Evolutionary conservation across 1,140 invertebrate genomes (phyloP), one percentile per base, ranked within the genome.

Genomic region (Latrodectus geometricus): DNA sequence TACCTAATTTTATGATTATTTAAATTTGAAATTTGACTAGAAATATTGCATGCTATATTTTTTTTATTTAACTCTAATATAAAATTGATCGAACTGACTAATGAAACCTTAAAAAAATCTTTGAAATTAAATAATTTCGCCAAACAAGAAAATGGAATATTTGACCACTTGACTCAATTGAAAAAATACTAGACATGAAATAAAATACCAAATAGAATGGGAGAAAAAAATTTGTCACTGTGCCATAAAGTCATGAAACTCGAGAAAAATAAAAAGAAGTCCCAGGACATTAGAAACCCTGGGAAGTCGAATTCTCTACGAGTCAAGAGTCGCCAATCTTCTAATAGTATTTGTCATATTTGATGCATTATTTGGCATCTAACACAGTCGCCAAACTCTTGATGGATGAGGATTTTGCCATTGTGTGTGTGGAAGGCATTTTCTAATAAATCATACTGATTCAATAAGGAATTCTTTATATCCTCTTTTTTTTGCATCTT

Each of bases 311-410:
- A 61, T 61, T 61, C 17, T 61, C 11, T 11, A 11, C 0, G 54
- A 61, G 54, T 35, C 54, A 61, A 61, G 17, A 61, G 17, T 61
- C 54, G 17, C 54, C 11, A 61, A 61, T 61, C 54, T 17, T 14
- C 11, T 61, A 61, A 61, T 61, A 61, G 54, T 61, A 61, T 61
- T 61, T 61, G 54, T 61, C 54, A 61, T 11, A 61, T 11, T 61
- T 61, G 54, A 61, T 61, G 54, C 54, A 61, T 61, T 61, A 61
- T 61, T 61, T 61, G 54, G 54, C 54, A 61, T 61, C 54, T 61
- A 11, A 14, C 54, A 14, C 54, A 61, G 54, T 61, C 54, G 54
- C 54, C 54, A 61, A 61, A 61, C 11, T 61, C 17, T 61, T 61
- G 54, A 61, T 61, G 17, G 54, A 61, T 61, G 11, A 17, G 11